Conservation (phyloP, 2,888 invertebrate genomes). For the Caenorhabditis virilis region DNA sequence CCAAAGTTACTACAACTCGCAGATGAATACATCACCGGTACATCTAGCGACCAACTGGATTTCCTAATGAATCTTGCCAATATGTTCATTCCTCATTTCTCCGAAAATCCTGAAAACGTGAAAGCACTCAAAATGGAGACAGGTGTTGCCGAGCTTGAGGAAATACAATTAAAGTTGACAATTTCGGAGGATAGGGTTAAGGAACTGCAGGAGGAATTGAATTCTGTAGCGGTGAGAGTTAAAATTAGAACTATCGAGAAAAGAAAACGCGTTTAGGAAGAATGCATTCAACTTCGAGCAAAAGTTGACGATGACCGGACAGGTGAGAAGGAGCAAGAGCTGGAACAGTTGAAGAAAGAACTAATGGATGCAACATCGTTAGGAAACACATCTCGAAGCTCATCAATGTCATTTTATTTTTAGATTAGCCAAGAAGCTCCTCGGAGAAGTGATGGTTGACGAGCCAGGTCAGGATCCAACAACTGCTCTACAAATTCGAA, state of each 20-base stretch:
- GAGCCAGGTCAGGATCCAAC: slow-evolving; percentile 45
- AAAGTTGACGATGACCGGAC: slow-evolving; percentile 37
- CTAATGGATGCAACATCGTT: slow-evolving; percentile 39
- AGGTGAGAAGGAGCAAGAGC: slow-evolving; percentile 58
- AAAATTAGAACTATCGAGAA: background rate
- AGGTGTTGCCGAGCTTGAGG: no score
- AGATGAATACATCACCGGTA: slow-evolving; percentile 3
- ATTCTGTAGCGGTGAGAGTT: slow-evolving; percentile 7
- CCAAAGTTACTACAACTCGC: slow-evolving; percentile 12
- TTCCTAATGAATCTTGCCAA: slow-evolving; percentile 18
- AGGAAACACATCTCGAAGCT: no score
- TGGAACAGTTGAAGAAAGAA: slow-evolving; percentile 56
- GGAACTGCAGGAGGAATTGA: slow-evolving; percentile 21
- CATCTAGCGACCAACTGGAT: slow-evolving; percentile 14
- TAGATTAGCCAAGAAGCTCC: slow-evolving; percentile 26
- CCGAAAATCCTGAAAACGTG: slow-evolving; percentile 12
- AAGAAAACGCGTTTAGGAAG: slow-evolving; percentile 17
- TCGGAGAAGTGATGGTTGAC: slow-evolving; percentile 37
- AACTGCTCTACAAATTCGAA: slow-evolving; percentile 49
- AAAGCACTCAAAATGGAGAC: slow-evolving; percentile 12
- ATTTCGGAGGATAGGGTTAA: slow-evolving; percentile 10
- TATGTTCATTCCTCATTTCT: slow-evolving; percentile 17
- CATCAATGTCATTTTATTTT: no score
- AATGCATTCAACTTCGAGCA: slow-evolving; percentile 22
- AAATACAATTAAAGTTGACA: no score